phyloP scores from a whole-genome alignment of 2,797 vertebrate genomes.

The Menidia menidia region DNA sequence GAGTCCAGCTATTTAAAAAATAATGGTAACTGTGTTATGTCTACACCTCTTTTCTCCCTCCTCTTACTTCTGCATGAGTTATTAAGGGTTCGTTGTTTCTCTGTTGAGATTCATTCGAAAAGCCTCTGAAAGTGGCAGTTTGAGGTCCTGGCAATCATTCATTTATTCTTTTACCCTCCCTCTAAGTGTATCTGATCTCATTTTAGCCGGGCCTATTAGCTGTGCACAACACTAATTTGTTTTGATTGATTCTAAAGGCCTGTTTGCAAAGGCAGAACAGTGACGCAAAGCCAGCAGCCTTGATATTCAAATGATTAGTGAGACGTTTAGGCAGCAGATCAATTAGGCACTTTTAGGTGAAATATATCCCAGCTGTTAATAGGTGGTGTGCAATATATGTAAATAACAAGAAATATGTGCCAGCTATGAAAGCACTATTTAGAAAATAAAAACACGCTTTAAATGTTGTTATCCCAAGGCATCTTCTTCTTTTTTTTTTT shows the following conservation, averaged over 20 bases:
- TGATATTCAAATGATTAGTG: conserved; percentile 46
- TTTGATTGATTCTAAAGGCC: conserved; percentile 77
- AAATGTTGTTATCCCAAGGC: conserved; percentile 24
- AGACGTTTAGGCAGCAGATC: conserved; percentile 36
- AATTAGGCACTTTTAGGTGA: conserved; percentile 29
- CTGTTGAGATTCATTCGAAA: conserved; percentile 22
- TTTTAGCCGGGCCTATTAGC: conserved; percentile 68
- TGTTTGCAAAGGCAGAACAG: conserved; percentile 51
- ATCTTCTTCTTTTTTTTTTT: neutral
- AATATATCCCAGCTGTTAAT: conserved; percentile 5
- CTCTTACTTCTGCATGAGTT: conserved; percentile 7
- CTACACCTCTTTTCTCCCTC: neutral
- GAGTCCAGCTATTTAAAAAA: conserved; percentile 10
- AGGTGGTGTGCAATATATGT: conserved; percentile 3
- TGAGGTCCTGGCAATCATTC: conserved; percentile 54
- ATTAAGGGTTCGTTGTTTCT: neutral
- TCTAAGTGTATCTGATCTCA: conserved; percentile 66
- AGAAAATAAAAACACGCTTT: neutral
- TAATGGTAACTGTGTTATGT: conserved; percentile 16
- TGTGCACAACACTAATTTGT: conserved; percentile 61
- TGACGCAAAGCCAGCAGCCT: conserved; percentile 31
- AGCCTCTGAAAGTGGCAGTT: conserved; percentile 63
- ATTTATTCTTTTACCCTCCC: conserved; percentile 53
- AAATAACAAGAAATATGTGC: neutral
- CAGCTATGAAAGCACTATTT: neutral